Evolutionary conservation across 1,140 invertebrate species (phyloP).

Genomic region (Drosophila bifasciata): DNA sequence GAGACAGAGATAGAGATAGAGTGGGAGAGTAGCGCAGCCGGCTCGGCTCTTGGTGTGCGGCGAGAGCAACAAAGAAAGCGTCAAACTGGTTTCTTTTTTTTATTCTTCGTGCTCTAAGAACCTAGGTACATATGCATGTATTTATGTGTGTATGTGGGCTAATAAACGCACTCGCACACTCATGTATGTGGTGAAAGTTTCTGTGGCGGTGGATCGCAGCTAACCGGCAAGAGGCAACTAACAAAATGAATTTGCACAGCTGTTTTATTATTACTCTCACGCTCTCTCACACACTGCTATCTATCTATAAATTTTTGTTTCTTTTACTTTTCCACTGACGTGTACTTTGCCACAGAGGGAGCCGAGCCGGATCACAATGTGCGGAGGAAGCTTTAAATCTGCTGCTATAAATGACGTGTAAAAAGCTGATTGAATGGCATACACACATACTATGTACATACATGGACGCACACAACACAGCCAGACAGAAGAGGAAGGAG

Average conservation of each 20-base stretch:
- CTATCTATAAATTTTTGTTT: conserved; percentile 7
- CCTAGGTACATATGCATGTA: too few species aligned
- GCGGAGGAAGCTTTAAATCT: conserved; percentile 42
- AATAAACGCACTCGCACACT: not conserved
- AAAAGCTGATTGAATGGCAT: conserved; percentile 62
- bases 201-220: not conserved
- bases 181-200: conserved; percentile 61
- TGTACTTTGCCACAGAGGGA: conserved; percentile 41
- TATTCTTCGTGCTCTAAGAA: too few species aligned
- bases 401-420: conserved; percentile 71
- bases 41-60: conserved; percentile 31
- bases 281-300: not conserved
- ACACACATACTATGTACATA: conserved; percentile 6
- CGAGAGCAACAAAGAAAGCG: conserved; percentile 9
- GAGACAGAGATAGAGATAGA: conserved; percentile 4
- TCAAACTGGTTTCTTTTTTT: conserved; percentile 55
- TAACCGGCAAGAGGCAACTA: not conserved
- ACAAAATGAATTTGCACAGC: conserved; percentile 49
- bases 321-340: conserved; percentile 48
- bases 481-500: conserved; percentile 10
- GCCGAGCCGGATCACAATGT: too few species aligned
- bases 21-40: conserved; percentile 23
- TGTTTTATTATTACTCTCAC: conserved; percentile 32
- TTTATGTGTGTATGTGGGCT: too few species aligned
- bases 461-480: conserved; percentile 13